These are phyloP conservation scores for Ametastegia equiseti DNA, from an alignment of 2,888 invertebrate genomes.

Conservation along the genomic window DNA sequence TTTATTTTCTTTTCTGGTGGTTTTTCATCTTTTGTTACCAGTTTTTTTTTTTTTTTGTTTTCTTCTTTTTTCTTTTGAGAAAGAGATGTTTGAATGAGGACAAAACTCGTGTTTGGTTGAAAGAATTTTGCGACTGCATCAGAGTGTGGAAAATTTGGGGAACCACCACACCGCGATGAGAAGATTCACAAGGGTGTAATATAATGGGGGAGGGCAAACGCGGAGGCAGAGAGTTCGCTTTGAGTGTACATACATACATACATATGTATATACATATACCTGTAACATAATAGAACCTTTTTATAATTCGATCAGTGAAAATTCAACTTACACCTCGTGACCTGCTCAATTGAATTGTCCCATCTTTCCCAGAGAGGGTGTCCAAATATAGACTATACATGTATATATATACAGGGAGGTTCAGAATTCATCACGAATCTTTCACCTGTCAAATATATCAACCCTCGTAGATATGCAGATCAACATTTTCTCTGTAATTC, in stretches of 20 bases:
- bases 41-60: neutral
- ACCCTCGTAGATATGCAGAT: no score
- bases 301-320: slow-evolving; percentile 25
- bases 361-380: neutral
- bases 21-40: no score
- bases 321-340: slow-evolving; percentile 34
- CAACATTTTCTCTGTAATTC: no score
- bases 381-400: slow-evolving; percentile 14
- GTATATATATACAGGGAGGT: neutral
- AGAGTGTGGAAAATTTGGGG: neutral
- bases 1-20: neutral
- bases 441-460: no score
- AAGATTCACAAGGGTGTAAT: slow-evolving; percentile 14
- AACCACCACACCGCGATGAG: neutral
- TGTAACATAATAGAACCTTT: slow-evolving; percentile 6
- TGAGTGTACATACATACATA: no score
- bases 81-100: neutral
- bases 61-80: neutral
- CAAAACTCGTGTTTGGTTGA: no score
- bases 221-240: neutral
- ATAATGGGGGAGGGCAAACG: slow-evolving; percentile 21
- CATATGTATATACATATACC: neutral
- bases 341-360: slow-evolving; percentile 43
- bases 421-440: no score
- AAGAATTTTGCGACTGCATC: neutral